These are phyloP conservation scores for Lynx canadensis DNA, from an alignment of 2,113 vertebrate genomes.

Conservation along the genomic window DNA sequence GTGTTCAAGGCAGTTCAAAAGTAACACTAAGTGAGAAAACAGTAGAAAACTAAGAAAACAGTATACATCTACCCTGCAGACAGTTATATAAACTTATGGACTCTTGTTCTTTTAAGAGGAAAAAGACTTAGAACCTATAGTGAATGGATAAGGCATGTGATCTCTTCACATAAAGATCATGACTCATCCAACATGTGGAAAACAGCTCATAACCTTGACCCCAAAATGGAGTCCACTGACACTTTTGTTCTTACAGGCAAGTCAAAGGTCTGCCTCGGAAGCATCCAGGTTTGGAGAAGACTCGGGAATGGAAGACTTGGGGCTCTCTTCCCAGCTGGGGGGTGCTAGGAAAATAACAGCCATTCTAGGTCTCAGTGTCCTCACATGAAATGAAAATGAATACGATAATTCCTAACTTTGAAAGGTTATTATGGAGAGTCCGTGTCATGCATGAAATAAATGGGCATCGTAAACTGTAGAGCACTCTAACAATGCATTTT, in stretches of 20 bases:
- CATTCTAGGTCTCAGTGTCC: neutral
- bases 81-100: neutral
- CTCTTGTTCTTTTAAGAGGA: neutral
- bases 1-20: neutral
- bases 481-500: neutral
- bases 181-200: neutral
- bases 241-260: neutral
- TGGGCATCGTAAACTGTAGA: neutral
- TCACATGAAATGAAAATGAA: neutral
- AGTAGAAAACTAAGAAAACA: neutral
- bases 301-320: fast-evolving
- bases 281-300: neutral
- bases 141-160: neutral
- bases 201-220: neutral
- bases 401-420: neutral
- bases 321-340: neutral
- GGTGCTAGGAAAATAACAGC: neutral
- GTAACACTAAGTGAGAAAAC: neutral
- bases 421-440: neutral
- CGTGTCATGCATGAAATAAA: neutral
- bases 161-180: neutral
- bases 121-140: neutral
- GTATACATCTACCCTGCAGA: neutral
- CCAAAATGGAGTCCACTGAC: neutral
- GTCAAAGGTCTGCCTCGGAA: neutral